These are phyloP conservation scores for Porites cylindrica DNA, from an alignment of 92 coral and sea anemone species.

Conservation along the genomic window DNA sequence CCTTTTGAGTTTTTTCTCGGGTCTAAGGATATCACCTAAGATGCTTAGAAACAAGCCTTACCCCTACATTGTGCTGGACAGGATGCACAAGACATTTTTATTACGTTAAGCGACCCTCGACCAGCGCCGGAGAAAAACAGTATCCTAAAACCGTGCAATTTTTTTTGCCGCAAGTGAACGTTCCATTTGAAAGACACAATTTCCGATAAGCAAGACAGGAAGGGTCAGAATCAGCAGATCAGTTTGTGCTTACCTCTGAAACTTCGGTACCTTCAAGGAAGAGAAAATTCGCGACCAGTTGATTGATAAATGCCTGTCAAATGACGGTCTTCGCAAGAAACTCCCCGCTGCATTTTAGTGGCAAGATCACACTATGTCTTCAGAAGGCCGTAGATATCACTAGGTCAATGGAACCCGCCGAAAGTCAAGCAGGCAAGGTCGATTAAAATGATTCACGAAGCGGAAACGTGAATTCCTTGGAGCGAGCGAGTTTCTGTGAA, in stretches of 20 bases:
- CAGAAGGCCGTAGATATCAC: conserved; percentile 47
- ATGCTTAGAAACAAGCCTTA: conserved; percentile 30
- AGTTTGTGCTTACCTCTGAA: not conserved
- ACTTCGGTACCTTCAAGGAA: not conserved
- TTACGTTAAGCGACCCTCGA: conserved; percentile 8
- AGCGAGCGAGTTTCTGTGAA: not conserved
- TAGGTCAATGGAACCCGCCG: conserved; percentile 52
- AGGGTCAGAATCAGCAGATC: not conserved
- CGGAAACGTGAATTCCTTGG: conserved; percentile 14
- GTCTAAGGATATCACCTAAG: conserved; percentile 49
- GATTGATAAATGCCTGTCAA: not conserved
- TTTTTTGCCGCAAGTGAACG: not conserved
- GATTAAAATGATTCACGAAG: conserved; percentile 26
- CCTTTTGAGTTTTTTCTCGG: conserved; percentile 67
- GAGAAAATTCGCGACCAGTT: conserved; percentile 1
- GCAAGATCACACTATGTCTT: not conserved
- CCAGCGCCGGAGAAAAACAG: not conserved
- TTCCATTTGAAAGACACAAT: not conserved
- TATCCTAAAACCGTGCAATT: conserved; percentile 8
- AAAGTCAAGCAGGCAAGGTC: not conserved
- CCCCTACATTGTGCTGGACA: conserved; percentile 38
- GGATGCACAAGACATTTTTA: not conserved
- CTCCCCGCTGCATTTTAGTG: not conserved
- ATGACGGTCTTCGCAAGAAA: not conserved
- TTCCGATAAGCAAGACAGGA: not conserved